These are phyloP conservation scores for Paedocypris sp. DNA, from an alignment of 2,113 vertebrate species.

Conservation along the genomic window DNA sequence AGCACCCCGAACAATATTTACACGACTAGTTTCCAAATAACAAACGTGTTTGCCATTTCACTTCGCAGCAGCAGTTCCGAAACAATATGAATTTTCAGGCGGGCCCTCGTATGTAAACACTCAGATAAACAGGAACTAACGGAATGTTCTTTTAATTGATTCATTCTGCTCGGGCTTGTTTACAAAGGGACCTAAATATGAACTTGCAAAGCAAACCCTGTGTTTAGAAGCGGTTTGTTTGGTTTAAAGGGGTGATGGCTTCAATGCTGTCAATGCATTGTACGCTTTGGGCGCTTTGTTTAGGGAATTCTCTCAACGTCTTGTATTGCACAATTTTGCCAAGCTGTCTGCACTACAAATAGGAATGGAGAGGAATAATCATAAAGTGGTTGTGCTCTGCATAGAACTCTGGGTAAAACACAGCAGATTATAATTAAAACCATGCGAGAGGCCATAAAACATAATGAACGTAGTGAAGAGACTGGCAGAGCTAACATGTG, in stretches of 20 bases:
- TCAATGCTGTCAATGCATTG: constrained; percentile 50
- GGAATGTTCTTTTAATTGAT: constrained; percentile 76
- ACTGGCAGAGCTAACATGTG: constrained; percentile 64
- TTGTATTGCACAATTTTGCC: constrained; percentile 33
- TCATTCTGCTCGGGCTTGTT: constrained; percentile 68
- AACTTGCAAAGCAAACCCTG: constrained; percentile 61
- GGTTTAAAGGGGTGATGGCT: constrained; percentile 67
- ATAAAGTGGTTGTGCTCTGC: constrained; percentile 54
- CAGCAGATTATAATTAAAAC: constrained; percentile 58
- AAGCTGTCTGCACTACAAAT: constrained; percentile 12
- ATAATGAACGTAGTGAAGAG: constrained; percentile 63
- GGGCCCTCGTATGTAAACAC: constrained; percentile 66
- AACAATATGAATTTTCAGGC: constrained; percentile 56
- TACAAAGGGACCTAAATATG: constrained; percentile 68
- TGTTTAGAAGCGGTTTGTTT: constrained; percentile 70
- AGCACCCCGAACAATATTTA: constrained; percentile 60
- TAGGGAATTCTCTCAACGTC: constrained; percentile 41
- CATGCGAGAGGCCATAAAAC: constrained; percentile 58
- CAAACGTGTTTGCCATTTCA: constrained; percentile 62
- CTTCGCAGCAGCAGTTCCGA: constrained; percentile 18
- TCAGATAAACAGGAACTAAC: constrained; percentile 75
- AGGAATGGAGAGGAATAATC: constrained; percentile 42
- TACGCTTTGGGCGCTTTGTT: constrained; percentile 8
- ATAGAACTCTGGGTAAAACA: constrained; percentile 38
- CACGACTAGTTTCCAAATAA: constrained; percentile 47